phyloP scores from a whole-genome alignment of 2,888 invertebrate genomes.

The Heliothis peltigera region DNA sequence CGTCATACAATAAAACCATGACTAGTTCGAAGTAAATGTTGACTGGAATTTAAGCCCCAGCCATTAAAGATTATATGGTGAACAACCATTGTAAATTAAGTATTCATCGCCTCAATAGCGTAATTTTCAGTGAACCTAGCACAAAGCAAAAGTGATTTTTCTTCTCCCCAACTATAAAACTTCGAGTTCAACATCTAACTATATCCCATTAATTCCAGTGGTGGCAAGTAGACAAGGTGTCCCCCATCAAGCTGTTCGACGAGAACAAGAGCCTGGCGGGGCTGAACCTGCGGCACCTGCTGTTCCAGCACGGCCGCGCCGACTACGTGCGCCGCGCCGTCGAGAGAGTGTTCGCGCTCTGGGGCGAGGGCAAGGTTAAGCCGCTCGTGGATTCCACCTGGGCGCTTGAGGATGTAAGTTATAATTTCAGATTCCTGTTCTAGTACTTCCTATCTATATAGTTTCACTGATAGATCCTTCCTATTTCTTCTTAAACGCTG shows the following conservation, averaged over 20 bases:
- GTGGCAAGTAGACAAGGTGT: slow-evolving; percentile 98
- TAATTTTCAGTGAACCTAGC: too few species aligned
- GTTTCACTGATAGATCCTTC: too few species aligned
- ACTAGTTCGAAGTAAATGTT: too few species aligned
- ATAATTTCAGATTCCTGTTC: background rate
- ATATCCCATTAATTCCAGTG: slow-evolving; percentile 89
- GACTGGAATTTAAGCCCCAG: too few species aligned
- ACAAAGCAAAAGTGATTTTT: too few species aligned
- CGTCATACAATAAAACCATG: too few species aligned
- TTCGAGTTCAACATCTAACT: background rate
- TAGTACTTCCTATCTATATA: background rate
- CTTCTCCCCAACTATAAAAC: too few species aligned
- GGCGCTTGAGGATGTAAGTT: slow-evolving; percentile 95
- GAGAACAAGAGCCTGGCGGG: slow-evolving; percentile 96
- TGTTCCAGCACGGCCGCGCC: slow-evolving; percentile 94
- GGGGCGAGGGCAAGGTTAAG: slow-evolving; percentile 94
- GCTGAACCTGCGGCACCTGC: slow-evolving; percentile 94
- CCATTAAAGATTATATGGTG: too few species aligned
- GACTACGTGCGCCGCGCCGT: slow-evolving; percentile 93
- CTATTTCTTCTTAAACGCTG: too few species aligned
- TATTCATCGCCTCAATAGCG: too few species aligned
- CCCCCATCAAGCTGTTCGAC: slow-evolving; percentile 96
- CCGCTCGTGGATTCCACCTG: slow-evolving; percentile 96
- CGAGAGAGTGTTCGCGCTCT: slow-evolving; percentile 93
- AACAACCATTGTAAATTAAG: too few species aligned